Evolutionary conservation across 2,888 invertebrate species (phyloP).

Genomic region (Nysson spinosus): DNA sequence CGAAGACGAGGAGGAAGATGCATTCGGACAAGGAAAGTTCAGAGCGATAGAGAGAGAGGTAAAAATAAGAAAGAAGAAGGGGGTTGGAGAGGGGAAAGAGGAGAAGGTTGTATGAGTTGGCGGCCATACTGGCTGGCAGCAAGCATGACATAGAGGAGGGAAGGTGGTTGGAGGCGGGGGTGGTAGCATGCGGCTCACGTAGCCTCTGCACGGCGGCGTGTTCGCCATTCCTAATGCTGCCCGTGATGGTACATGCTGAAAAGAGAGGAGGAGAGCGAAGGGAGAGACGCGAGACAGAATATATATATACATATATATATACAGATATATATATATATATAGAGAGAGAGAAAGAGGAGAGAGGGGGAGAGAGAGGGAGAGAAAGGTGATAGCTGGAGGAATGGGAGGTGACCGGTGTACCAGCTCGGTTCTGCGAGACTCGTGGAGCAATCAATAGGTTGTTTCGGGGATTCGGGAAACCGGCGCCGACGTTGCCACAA

Average conservation of each 20-base stretch:
- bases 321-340: conserved; percentile 19
- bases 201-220: conserved; percentile 81
- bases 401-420: conserved; percentile 69
- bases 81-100: conserved; percentile 69
- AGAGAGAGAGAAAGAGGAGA: conserved; percentile 25
- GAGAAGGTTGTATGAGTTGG: conserved; percentile 70
- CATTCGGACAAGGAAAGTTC: conserved; percentile 18
- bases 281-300: conserved; percentile 34
- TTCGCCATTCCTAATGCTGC: conserved; percentile 81
- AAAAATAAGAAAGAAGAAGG: conserved; percentile 44
- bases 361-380: conserved; percentile 44
- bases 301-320: no score
- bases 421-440: conserved; percentile 65
- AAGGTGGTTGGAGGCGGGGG: conserved; percentile 69
- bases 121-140: conserved; percentile 75
- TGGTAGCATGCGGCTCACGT: conserved; percentile 80
- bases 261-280: conserved; percentile 34
- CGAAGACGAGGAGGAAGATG: conserved; percentile 34
- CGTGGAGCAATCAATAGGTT: conserved; percentile 80
- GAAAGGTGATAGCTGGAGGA: conserved; percentile 48
- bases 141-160: conserved; percentile 67
- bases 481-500: conserved; percentile 75
- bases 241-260: conserved; percentile 66
- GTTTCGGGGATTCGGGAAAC: conserved; percentile 77
- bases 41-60: conserved; percentile 34